phyloP scores from a whole-genome alignment of 2,888 invertebrate genomes.

The Dolichomitus sp. region DNA sequence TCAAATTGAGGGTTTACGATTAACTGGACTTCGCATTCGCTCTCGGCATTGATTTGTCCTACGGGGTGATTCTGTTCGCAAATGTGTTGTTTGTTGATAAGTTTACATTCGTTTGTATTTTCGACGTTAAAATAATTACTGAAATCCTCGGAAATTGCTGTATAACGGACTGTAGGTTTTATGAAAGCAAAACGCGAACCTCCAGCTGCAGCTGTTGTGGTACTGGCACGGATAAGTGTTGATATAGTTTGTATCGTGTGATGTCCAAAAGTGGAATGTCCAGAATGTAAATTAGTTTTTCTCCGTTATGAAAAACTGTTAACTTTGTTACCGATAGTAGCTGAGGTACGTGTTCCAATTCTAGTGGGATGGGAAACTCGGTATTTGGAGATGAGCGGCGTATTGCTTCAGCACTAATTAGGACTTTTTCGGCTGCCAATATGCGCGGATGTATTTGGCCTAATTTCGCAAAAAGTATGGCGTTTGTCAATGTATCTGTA shows the following conservation, averaged over 20 bases:
- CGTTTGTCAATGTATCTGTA: too few relatives aligned
- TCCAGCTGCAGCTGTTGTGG: neutral
- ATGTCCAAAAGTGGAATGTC: neutral
- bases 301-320: too few relatives aligned
- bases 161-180: conserved; percentile 5
- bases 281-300: neutral
- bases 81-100: neutral
- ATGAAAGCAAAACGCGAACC: conserved; percentile 12
- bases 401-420: too few relatives aligned
- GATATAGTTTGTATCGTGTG: neutral
- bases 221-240: neutral
- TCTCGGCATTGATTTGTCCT: conserved; percentile 17
- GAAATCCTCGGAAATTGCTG: conserved; percentile 4
- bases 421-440: too few relatives aligned
- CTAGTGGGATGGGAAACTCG: neutral
- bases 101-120: conserved; percentile 11
- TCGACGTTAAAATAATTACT: too few relatives aligned
- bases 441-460: too few relatives aligned
- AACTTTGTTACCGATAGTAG: neutral
- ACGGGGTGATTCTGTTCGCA: conserved; percentile 20
- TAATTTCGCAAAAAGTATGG: too few relatives aligned
- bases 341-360: neutral
- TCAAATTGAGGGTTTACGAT: conserved; percentile 31
- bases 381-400: conserved; percentile 5
- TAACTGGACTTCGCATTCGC: conserved; percentile 43